These are phyloP conservation scores for Tenthredo livida DNA, from an alignment of 2,888 invertebrate species.

Conservation along the genomic window DNA sequence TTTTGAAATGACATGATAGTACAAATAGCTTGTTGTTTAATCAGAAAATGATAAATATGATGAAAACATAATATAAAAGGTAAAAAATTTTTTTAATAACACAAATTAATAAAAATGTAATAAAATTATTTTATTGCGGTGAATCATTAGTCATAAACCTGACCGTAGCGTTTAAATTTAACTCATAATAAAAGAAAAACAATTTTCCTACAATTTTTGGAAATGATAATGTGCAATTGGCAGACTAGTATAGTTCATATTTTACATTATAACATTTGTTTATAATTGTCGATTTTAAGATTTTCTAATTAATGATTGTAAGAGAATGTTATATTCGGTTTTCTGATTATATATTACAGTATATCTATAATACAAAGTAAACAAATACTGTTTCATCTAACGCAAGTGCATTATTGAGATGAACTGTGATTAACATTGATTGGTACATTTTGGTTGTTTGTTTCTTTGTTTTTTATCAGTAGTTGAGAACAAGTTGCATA, in stretches of 20 bases:
- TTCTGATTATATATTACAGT: background rate
- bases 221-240: constrained; percentile 10
- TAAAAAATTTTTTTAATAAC: constrained; percentile 24
- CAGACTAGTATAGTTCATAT: constrained; percentile 33
- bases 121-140: constrained; percentile 48
- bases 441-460: background rate
- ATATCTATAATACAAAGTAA: constrained; percentile 10
- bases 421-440: constrained; percentile 6
- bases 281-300: background rate
- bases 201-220: background rate
- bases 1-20: background rate
- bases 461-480: background rate
- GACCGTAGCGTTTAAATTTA: constrained; percentile 17
- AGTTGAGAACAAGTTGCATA: background rate
- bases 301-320: background rate
- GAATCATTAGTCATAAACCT: constrained; percentile 29
- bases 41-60: background rate
- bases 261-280: constrained; percentile 10
- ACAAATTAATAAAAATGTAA: constrained; percentile 41
- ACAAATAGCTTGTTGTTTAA: background rate
- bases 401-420: background rate
- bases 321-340: constrained; percentile 18
- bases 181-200: constrained; percentile 8
- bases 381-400: constrained; percentile 10
- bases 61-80: background rate